These are phyloP conservation scores for Troides helena DNA, from an alignment of 2,888 invertebrate genomes.

Conservation along the genomic window DNA sequence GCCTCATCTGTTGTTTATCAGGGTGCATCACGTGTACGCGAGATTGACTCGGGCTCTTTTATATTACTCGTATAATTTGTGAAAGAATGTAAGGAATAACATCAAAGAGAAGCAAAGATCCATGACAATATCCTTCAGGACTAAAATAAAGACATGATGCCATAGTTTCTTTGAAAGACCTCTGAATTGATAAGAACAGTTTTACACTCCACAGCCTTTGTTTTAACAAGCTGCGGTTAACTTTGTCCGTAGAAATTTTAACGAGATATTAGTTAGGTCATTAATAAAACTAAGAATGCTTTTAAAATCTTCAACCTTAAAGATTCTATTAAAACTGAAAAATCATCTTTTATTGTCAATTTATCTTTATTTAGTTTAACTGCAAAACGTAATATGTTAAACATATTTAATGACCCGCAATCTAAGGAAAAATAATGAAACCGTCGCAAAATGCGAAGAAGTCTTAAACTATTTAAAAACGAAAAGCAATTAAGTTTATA, in stretches of 20 bases:
- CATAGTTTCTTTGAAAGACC: not conserved
- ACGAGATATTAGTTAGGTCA: conserved; percentile 16
- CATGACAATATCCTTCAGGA: not conserved
- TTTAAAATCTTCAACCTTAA: conserved; percentile 6
- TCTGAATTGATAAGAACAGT: not conserved
- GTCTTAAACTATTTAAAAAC: too few species aligned
- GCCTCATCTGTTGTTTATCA: too few species aligned
- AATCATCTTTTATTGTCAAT: conserved; percentile 12
- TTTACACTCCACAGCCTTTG: conserved; percentile 4
- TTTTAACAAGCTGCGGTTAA: conserved; percentile 23
- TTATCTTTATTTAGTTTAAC: not conserved
- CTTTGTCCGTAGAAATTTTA: conserved; percentile 22
- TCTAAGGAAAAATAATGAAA: too few species aligned
- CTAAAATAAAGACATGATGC: not conserved
- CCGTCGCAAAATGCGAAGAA: too few species aligned
- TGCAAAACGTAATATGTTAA: not conserved
- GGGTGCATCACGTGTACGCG: too few species aligned
- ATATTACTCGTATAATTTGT: too few species aligned
- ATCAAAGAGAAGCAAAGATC: not conserved
- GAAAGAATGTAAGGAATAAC: not conserved
- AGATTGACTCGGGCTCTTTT: too few species aligned
- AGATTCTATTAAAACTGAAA: conserved; percentile 16
- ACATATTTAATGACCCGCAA: too few species aligned
- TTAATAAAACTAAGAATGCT: conserved; percentile 1
- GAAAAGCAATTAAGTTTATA: too few species aligned